Evolutionary conservation across 2,888 invertebrate genomes (phyloP), one percentile per base, ranked within the genome.

Genomic region (Ormyrus rosae): DNA sequence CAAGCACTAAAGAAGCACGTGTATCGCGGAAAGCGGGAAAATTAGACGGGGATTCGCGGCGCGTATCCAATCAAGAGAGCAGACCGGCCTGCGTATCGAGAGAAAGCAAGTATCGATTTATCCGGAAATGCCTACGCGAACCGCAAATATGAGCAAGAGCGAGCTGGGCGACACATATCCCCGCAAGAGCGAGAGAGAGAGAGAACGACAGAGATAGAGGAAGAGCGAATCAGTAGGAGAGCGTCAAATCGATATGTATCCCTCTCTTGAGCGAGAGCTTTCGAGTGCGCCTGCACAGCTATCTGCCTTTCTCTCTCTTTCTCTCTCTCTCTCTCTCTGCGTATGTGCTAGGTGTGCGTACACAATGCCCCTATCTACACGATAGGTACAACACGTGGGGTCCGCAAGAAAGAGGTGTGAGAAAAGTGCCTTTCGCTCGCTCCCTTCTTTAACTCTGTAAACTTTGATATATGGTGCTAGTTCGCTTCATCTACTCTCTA

Each of bases 201-300:
- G 58, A 9, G 70, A 58, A 13, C 5, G 71, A 61, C 51, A 53
- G 60, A 51, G 61, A 71, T 50, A 71, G 45, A 53, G 71, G 61
- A 61, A 71, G 51, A 71, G 63, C 5, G 45, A 56, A 10, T 6
- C 9, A 61, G 63, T n/a, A 13, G 55, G 64, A 46, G 55, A 63
- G 76, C 61, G 13, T 61, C 61, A n/a, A 77, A 77, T 77, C 76
- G 76, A 77, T 77, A 77, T 70, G 76, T 69, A 69, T 77, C 76
- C 76, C 63, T 53, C 73, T 60, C 69, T 58, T 34, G 50, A 64
- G 48, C 48, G 53, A 48, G 65, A 65, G 74, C 65, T 56, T 56
- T 68, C 13, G 69, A 69, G 71, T 58, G 78, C 70, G 58, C 58
- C 69, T 50, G 46, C 71, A 53, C 68, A 10, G 45, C 56, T 50